Percentiles rank a stretch among this genome's conserved stretches.
Conservation (phyloP, 2,113 vertebrate species). For the Dolichotis patagonum region DNA sequence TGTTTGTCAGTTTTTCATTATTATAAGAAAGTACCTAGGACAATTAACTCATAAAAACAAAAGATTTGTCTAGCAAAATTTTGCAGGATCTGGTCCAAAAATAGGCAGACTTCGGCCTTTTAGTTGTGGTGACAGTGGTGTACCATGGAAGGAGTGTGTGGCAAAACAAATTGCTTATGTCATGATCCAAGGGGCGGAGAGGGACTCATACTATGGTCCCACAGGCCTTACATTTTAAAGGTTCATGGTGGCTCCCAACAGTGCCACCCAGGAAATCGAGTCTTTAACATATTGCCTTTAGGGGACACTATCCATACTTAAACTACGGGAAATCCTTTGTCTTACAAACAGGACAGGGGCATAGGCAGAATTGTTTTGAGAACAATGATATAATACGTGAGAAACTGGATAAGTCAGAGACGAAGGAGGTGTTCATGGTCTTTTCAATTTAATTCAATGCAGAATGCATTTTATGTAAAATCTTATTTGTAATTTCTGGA, state of each 20-base stretch:
- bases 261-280: background rate
- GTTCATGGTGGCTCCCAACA: too few species aligned
- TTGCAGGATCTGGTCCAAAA: background rate
- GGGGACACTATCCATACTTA: background rate
- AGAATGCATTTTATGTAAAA: background rate
- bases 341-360: background rate
- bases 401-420: rapidly evolving
- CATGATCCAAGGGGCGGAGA: background rate
- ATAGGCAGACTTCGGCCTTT: background rate
- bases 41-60: background rate
- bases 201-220: background rate
- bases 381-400: rapidly evolving
- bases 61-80: background rate
- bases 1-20: background rate
- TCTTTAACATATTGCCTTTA: background rate
- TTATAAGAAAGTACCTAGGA: background rate
- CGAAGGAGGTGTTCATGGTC: rapidly evolving
- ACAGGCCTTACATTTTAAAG: too few species aligned
- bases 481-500: background rate
- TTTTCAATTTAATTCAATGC: background rate
- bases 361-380: too few species aligned
- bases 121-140: background rate
- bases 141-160: background rate
- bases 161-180: background rate
- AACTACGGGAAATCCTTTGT: background rate